Base-by-base conservation (phyloP, 2,888 invertebrate genomes). In the Drosophila imparisetae region DNA sequence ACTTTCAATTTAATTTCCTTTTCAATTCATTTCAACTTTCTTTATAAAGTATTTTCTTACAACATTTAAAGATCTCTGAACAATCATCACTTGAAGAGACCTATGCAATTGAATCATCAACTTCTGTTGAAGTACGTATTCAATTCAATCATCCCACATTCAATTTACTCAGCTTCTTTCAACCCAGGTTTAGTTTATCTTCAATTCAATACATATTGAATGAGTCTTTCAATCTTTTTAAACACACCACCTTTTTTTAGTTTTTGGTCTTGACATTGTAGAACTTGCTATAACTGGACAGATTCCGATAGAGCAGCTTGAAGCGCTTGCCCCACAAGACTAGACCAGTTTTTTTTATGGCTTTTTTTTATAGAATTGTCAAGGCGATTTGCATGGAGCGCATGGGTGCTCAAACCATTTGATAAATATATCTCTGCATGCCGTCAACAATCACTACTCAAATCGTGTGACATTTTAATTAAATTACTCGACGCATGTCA, bases 221-320 rank as follows among this genome's bases (percentile, higher is more conserved):
- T 24, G 6, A 15, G n/a, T n/a, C 7, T 21, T 61, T 24, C 18
- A 36, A 50, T 49, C 36, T 13, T 45, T 21, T 61, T 2, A 10
- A 60, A 11, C 36, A 4, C 27, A 48, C 60, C 45, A 32, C 29
- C 34, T 40, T 54, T 11, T 50, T 55, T 69, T 66, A 6, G 60
- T 75, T 87, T 81, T 69, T 73, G 80, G 70, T 76, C 84, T 85
- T 85, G 90, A 85, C 88, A 85, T 87, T 85, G 69, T 72, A 66
- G 62, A 87, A 85, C 90, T 62, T 75, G 90, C 88, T 88, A 54
- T 79, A 66, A 66, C 29, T n/a, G 57, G 15, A 42, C 32, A 71
- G 73, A 80, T 70, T 69, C 65, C 13, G 50, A 53, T 58, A 27
- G 36, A 58, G 59, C 66, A 58, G 59, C 66, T 52, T 60, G 42